Evolutionary conservation across 2,113 vertebrate species (phyloP), one percentile per base, ranked within the genome.

Genomic region (Hippocampus zosterae): DNA sequence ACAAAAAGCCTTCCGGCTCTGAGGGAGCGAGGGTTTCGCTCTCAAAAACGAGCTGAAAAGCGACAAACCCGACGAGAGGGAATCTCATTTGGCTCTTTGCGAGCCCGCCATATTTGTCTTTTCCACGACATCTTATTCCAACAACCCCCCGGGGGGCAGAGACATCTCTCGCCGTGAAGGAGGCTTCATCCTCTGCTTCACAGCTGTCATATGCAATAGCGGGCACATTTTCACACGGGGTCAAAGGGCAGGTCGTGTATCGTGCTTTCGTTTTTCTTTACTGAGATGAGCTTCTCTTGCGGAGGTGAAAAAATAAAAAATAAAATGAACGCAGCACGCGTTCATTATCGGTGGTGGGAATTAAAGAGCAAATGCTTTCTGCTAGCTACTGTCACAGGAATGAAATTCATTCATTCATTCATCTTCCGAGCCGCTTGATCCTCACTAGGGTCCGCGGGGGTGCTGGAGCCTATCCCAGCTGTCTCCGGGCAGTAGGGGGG

Each of bases 91-190:
- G 83, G 64, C 25, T 78, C 74, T 86, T 75, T 81, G 82, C 66
- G 71, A 76, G 70, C 65, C 59, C 48, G 70, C 57, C 25, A 65
- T 73, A 65, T 52, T 82, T 79, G 80, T 62, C 65, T 72, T 69
- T 11, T 46, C 63, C 61, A 41, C 81, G 83, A 88, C 84, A 85
- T 87, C 84, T 87, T 80, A 83, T 84, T 88, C 67, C 75, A 82
- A 71, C 63, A 70, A 41, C 77, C 81, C 79, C 79, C 71, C n/a
- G n/a, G 69, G 73, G 73, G 80, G 76, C 75, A 10, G 27, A 44
- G 60, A 71, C 25, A 18, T 67, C 72, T 66, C 77, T 57, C 68
- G 65, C 63, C 40, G 74, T 52, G 64, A 44, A 73, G 53, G 52
- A 73, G 65, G 65, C 77, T 77, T 79, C 78, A 74, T 72, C 82